These are phyloP conservation scores for Ptychobarbus kaznakovi DNA, from an alignment of 2,797 vertebrate species.

Conservation along the genomic window DNA sequence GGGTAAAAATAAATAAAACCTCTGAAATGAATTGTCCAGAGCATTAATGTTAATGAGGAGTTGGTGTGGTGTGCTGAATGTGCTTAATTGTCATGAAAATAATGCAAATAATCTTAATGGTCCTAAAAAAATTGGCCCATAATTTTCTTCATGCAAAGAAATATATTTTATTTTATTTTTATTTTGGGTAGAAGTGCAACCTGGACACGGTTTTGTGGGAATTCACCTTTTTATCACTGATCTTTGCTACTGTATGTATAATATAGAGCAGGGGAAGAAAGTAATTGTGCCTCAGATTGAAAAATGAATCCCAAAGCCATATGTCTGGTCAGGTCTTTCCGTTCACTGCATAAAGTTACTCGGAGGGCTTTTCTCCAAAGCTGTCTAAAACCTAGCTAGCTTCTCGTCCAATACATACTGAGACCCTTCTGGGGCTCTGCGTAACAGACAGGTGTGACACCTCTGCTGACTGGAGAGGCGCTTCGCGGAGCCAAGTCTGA, in stretches of 20 bases:
- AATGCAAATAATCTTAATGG: neutral
- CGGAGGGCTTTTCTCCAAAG: conserved; percentile 1
- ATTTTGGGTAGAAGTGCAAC: neutral
- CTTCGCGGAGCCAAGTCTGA: conserved; percentile 48
- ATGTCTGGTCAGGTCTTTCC: conserved; percentile 9
- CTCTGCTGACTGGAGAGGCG: conserved; percentile 36
- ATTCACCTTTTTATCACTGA: neutral
- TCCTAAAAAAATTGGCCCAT: neutral
- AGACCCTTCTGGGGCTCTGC: conserved; percentile 15
- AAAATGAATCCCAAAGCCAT: conserved; percentile 12
- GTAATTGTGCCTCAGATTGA: neutral
- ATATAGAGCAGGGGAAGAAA: neutral
- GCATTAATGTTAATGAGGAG: conserved; percentile 27
- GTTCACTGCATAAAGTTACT: conserved; percentile 11
- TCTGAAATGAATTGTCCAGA: neutral
- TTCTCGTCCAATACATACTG: neutral
- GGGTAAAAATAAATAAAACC: neutral
- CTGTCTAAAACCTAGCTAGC: conserved; percentile 8
- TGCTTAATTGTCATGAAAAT: conserved; percentile 16
- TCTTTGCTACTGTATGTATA: conserved; percentile 12
- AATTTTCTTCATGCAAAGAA: neutral
- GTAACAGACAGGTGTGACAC: conserved; percentile 49
- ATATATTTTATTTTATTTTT: neutral
- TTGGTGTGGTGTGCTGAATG: neutral
- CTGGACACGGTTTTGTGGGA: neutral